A percentile compares a stretch with the other conserved stretches of the same genome.
Evolutionary conservation across 2,888 invertebrate species (phyloP).

Genomic region (Sinhomidia bicolor): DNA sequence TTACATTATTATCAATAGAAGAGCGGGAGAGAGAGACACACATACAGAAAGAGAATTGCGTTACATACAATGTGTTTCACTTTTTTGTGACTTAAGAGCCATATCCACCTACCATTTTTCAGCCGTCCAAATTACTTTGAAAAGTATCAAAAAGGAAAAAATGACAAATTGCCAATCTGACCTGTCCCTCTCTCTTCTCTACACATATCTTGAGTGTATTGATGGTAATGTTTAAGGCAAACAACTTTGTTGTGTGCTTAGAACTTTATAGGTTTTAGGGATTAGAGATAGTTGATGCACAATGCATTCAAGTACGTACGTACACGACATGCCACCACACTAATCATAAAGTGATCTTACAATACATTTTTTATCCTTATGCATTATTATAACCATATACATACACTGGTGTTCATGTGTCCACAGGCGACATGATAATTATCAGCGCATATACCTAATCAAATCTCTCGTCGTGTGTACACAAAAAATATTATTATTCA

Average conservation of each 20-base stretch:
- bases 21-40: neutral
- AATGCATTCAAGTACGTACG: slow-evolving; percentile 41
- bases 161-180: slow-evolving; percentile 58
- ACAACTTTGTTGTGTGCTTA: slow-evolving; percentile 53
- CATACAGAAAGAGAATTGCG: too few species aligned
- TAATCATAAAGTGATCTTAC: slow-evolving; percentile 6
- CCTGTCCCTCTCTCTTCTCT: slow-evolving; percentile 10
- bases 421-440: slow-evolving; percentile 67
- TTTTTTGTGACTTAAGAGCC: neutral
- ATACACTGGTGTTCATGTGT: slow-evolving; percentile 2
- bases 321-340: neutral
- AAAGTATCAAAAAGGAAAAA: slow-evolving; percentile 48
- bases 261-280: neutral
- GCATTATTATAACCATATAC: neutral
- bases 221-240: slow-evolving; percentile 58
- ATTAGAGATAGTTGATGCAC: neutral
- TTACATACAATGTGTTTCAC: neutral
- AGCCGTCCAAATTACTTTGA: slow-evolving; percentile 14
- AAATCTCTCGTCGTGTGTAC: slow-evolving; percentile 26
- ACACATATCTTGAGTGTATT: neutral
- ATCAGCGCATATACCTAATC: slow-evolving; percentile 48
- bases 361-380: neutral
- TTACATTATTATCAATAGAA: too few species aligned
- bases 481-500: slow-evolving; percentile 4
- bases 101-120: slow-evolving; percentile 1